phyloP scores from a whole-genome alignment of 2,888 invertebrate species.

The Drosophila testacea region DNA sequence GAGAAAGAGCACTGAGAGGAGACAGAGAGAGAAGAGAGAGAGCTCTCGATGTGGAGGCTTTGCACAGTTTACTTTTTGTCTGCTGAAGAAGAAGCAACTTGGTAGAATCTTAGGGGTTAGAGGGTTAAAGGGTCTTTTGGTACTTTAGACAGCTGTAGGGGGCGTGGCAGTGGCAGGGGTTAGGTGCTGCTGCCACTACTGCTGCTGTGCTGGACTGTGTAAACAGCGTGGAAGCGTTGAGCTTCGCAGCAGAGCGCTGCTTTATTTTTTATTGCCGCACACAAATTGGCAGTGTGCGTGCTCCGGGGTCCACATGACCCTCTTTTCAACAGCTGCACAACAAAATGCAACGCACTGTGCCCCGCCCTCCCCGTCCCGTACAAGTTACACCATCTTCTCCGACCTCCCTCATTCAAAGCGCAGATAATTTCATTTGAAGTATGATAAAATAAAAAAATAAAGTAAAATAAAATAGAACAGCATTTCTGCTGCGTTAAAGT shows the following conservation, averaged over 20 bases:
- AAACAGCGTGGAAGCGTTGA: slow-evolving; percentile 63
- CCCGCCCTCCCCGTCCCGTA: not conserved
- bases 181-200: slow-evolving; percentile 16
- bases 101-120: slow-evolving; percentile 52
- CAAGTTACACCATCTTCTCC: not conserved
- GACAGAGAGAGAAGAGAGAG: not conserved
- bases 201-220: slow-evolving; percentile 58
- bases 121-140: slow-evolving; percentile 2
- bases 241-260: slow-evolving; percentile 47
- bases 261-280: slow-evolving; percentile 67
- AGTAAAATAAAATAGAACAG: slow-evolving; percentile 24
- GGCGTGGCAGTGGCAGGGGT: not conserved
- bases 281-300: slow-evolving; percentile 80
- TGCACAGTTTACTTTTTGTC: slow-evolving; percentile 69
- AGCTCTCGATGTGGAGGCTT: slow-evolving; percentile 2
- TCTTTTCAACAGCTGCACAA: slow-evolving; percentile 75
- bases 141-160: slow-evolving; percentile 14
- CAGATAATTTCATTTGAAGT: slow-evolving; percentile 80
- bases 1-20: not conserved
- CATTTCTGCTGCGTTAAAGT: slow-evolving; percentile 69
- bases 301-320: slow-evolving; percentile 67
- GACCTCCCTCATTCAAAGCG: slow-evolving; percentile 49
- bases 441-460: slow-evolving; percentile 63
- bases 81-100: slow-evolving; percentile 50
- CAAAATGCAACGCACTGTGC: slow-evolving; percentile 51